Base-by-base conservation (phyloP, 2,113 vertebrate species). In the Zapus hudsonius region DNA sequence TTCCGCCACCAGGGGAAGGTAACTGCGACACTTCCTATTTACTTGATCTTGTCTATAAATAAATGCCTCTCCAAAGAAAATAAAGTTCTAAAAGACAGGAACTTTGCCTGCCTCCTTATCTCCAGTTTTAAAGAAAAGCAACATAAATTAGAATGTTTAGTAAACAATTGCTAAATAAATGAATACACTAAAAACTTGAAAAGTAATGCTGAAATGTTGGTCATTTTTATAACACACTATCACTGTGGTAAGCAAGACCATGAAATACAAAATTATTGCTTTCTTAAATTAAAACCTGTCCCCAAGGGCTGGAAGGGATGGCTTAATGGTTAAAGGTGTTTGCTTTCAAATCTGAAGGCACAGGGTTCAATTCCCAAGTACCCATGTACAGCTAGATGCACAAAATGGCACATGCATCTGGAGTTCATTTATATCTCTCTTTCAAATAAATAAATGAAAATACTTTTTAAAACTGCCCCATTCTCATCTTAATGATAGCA, bases 201-300 rank as follows among this genome's bases (percentile, higher is more conserved):
- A 89, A 75, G 55, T 92, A 70, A 91, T 40, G 42, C 19, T 75
- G 40, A 93, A 42, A 89, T 25, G 70, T 25, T 73, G 29, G 38
- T 12, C 63, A 87, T 27, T 66, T 93, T 79, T 25, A 42, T 74
- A 83, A 91, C 19, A 74, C 5, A 36, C 4, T 63, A 70, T 15
- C 36, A 83, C 5, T 44, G 5, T 84, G 47, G n/a, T 80, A 84
- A 87, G 55, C 55, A 84, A 91, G 57, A 23, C 5, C 64, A 73
- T 0, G 0, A 67, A 44, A 19, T 44, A 79, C 38, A 84, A 57
- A 52, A 66, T 47, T 44, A 93, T 11, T 25, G 33, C 57, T 70
- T 83, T 70, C 42, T 63, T 92, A 81, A n/a, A 40, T 81, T 79
- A 90, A 55, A n/a, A n/a, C n/a, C n/a, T n/a, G n/a, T n/a, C n/a